Evolutionary conservation across 1,140 invertebrate species (phyloP), one percentile per base, ranked within the genome.

Genomic region (Hydropsyche tenuis): DNA sequence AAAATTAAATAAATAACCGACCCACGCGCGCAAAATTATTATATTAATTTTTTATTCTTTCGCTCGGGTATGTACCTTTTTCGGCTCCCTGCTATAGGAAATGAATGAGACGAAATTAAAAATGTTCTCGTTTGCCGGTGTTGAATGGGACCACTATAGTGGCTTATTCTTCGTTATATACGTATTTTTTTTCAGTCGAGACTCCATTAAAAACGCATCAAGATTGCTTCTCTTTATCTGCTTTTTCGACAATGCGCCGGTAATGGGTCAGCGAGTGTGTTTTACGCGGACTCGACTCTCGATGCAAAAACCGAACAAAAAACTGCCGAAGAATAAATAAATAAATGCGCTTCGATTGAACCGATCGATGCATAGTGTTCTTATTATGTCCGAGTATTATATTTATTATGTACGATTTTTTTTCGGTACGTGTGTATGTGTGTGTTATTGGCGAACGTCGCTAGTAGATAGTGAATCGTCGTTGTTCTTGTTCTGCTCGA

Each of bases 121-220:
- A 37, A 37, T 9, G 30, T 9, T 37, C 30, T 37, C 30, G 30
- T 37, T 37, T 37, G n/a, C n/a, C n/a, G n/a, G n/a, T n/a, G n/a
- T n/a, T n/a, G 30, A 37, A 37, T 37, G 30, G 30, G n/a, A n/a
- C n/a, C n/a, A 37, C 30, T 37, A 9, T 9, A 9, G 30, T 4
- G 30, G 9, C 9, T 37, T 9, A 37, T 37, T 37, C 30, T 37
- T 37, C 3, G 3, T 37, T 18, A 16, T 53, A 20, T 53, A 20
- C 20, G 48, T 53, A 22, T 25, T 25, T 60, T 60, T 60, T 60
- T 60, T 60, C 22, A 60, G 56, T 7, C 56, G 56, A 60, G 56
- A 60, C 56, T 60, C 56, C 56, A 60, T 60, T 60, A 60, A 60
- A 60, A 60, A 60, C 56, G 56, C 56, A 60, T 60, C 56, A 60